Conservation (phyloP, 1,140 invertebrate genomes). For the Aphis craccivora region DNA sequence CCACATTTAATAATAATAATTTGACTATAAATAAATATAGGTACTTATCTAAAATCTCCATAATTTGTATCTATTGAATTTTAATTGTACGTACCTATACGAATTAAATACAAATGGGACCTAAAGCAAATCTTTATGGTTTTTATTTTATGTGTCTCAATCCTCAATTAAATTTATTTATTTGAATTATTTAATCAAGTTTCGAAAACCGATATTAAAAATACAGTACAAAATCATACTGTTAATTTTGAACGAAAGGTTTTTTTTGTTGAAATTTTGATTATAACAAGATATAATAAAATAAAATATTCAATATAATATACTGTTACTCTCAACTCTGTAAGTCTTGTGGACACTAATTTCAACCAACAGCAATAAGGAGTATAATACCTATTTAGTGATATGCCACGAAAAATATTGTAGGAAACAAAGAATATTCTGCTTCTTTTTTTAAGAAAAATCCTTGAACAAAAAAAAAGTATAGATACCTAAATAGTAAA, state of each 20-base stretch:
- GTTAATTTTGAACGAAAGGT: not conserved
- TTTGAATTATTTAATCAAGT: not conserved
- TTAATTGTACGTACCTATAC: not conserved
- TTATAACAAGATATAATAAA: not conserved
- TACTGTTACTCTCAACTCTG: not conserved
- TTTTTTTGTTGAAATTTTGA: not conserved
- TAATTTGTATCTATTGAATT: not conserved
- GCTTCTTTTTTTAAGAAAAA: too few relatives aligned
- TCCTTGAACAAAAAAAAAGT: too few relatives aligned
- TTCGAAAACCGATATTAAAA: not conserved
- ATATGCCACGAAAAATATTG: too few relatives aligned
- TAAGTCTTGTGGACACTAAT: not conserved
- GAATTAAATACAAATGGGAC: not conserved
- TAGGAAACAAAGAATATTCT: too few relatives aligned
- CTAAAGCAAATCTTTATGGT: not conserved
- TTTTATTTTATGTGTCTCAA: not conserved
- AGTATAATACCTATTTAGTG: not conserved
- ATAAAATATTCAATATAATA: too few relatives aligned
- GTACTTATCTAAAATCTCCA: not conserved
- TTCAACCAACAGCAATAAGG: too few relatives aligned
- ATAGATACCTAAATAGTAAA: too few relatives aligned
- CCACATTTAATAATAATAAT: not conserved
- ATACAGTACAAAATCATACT: not conserved
- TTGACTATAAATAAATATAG: not conserved
- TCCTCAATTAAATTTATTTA: not conserved